Conservation (phyloP, 2,888 invertebrate genomes). For the Arrhopalites spinosus region DNA sequence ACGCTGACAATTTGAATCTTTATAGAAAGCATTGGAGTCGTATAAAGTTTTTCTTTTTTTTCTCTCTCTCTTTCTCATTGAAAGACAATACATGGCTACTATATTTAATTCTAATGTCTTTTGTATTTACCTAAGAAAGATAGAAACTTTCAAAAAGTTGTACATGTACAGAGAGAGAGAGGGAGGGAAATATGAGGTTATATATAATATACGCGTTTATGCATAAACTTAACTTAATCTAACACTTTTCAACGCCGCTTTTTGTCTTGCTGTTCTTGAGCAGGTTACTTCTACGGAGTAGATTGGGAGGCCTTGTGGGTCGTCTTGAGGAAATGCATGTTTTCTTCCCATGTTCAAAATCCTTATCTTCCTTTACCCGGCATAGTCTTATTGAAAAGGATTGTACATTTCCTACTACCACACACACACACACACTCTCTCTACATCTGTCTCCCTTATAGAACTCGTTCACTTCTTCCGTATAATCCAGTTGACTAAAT, state of each 20-base stretch:
- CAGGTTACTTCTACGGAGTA: not conserved
- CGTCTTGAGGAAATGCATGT: not conserved
- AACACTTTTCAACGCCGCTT: slow-evolving; percentile 5
- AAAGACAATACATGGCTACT: not conserved
- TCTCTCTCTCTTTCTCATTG: not conserved
- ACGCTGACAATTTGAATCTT: slow-evolving; percentile 12
- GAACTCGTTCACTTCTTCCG: not conserved
- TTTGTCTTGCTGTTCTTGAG: not conserved
- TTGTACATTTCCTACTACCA: not conserved
- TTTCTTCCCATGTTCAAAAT: not conserved
- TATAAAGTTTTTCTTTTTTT: not conserved
- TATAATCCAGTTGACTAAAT: slow-evolving; percentile 25
- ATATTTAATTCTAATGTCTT: slow-evolving; percentile 21
- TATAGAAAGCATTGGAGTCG: not conserved
- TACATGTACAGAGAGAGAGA: not conserved
- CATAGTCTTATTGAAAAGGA: slow-evolving; percentile 9
- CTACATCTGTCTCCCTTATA: slow-evolving; percentile 15
- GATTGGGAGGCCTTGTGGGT: not conserved
- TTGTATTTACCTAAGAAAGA: slow-evolving; percentile 21
- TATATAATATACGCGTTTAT: not conserved
- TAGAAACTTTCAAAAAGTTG: no score
- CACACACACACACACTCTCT: not conserved
- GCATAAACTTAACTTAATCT: slow-evolving; percentile 16
- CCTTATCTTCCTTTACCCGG: not conserved
- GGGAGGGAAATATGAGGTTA: not conserved